Base-by-base conservation (phyloP, 2,888 invertebrate genomes). In the Eristalis pertinax region DNA sequence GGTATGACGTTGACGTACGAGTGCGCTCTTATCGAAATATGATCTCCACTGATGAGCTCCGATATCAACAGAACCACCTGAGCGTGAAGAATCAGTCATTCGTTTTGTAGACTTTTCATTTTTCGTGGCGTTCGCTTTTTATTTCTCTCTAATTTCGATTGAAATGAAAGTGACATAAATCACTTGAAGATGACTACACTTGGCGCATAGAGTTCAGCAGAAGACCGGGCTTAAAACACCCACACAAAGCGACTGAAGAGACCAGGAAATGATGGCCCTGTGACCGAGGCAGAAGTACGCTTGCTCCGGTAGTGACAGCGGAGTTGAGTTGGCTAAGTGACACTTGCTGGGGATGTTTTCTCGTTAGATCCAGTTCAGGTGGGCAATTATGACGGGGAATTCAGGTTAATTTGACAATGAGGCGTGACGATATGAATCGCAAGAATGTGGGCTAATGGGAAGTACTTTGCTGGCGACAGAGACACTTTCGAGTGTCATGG, bases 111-210 rank as follows among this genome's bases (percentile, higher is more conserved):
- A 22, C 19, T 19, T 50, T 50, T 50, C 50, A 50, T 50, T 50
- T 50, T 19, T 19, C 8, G n/a, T 19, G 15, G n/a, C 50, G 19
- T n/a, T 50, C 13, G 26, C 15, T 60, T 15, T n/a, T 60, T 38
- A 58, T 73, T 62, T 15, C 13, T 29, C 41, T 62, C 26, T 10
- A n/a, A 26, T n/a, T 56, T 43, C n/a, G 26, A 50, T 50, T 50
- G 63, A 63, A 73, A 63, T 73, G 73, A 73, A 73, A 73, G 73
- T 73, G 73, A 73, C 63, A 63, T 63, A 63, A 43, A 63, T 43
- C 63, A 63, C 29, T 43, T 43, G 43, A 63, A 29, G 73, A 73
- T 62, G 62, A 32, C 32, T 32, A 35, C 43, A 19, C 15, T 50
- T 15, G 13, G 7, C 15, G 10, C 8, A 26, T 32, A 43, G 13